Conservation (phyloP, 2,113 vertebrate genomes). For the Scomber colias region DNA sequence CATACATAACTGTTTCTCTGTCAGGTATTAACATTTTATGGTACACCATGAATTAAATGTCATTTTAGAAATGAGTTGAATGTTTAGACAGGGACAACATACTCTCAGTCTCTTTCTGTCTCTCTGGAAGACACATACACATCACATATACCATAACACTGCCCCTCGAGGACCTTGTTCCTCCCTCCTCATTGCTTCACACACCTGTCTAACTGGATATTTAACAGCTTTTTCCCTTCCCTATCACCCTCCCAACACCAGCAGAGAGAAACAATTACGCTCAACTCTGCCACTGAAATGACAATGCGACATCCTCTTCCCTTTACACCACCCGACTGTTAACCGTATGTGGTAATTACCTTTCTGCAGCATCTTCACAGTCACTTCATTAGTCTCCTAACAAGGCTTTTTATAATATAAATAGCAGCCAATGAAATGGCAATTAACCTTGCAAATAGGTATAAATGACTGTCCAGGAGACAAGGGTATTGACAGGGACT, state of each 20-base stretch:
- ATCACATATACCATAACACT: slow-evolving; percentile 14
- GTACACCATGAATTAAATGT: background rate
- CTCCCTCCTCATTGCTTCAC: slow-evolving; percentile 45
- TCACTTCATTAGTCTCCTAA: slow-evolving; percentile 84
- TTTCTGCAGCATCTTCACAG: slow-evolving; percentile 77
- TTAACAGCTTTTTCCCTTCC: slow-evolving; percentile 62
- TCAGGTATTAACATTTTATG: slow-evolving; percentile 3
- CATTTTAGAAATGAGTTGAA: background rate
- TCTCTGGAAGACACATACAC: slow-evolving; percentile 1
- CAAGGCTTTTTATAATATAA: slow-evolving; percentile 81
- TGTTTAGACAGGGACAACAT: slow-evolving; percentile 6
- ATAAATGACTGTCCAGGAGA: slow-evolving; percentile 80
- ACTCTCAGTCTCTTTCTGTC: background rate
- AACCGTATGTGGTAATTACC: slow-evolving; percentile 83
- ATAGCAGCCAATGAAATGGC: slow-evolving; percentile 83
- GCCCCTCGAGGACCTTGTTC: slow-evolving; percentile 35
- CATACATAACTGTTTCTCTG: background rate
- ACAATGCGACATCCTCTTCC: slow-evolving; percentile 72
- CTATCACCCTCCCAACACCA: slow-evolving; percentile 63
- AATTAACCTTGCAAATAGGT: slow-evolving; percentile 86
- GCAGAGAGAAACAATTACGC: slow-evolving; percentile 75
- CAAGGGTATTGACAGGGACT: slow-evolving; percentile 73
- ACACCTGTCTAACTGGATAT: slow-evolving; percentile 71
- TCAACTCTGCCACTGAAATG: slow-evolving; percentile 73
- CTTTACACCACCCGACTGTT: slow-evolving; percentile 72